A percentile compares a stretch with the other conserved stretches of the same genome.
Conservation (phyloP, 2,888 invertebrate genomes). For the Apamea epomidion region DNA sequence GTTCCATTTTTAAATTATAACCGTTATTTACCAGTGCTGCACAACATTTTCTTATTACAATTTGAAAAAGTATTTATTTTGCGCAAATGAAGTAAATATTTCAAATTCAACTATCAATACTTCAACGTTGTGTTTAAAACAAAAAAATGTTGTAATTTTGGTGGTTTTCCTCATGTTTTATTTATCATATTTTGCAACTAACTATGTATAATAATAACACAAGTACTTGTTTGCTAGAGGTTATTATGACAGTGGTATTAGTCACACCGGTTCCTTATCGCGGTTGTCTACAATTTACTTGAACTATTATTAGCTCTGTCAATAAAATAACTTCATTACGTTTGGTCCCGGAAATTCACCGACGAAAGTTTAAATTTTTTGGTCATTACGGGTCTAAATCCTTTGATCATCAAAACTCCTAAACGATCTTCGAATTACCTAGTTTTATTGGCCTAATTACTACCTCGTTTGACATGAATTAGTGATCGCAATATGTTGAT, state of each 20-base stretch:
- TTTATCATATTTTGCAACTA: background rate
- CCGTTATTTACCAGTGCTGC: background rate
- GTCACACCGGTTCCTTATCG: constrained; percentile 34
- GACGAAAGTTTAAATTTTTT: background rate
- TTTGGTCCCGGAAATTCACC: background rate
- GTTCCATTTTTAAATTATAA: background rate
- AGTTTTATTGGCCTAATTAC: background rate
- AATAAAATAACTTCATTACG: constrained; percentile 23
- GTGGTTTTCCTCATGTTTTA: constrained; percentile 23
- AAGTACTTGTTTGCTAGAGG: constrained; percentile 24
- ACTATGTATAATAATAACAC: background rate
- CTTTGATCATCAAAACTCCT: background rate
- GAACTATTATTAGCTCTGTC: constrained; percentile 12
- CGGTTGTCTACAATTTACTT: constrained; percentile 23
- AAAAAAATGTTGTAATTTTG: background rate
- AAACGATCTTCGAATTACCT: background rate
- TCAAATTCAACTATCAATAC: background rate
- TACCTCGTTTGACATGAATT: background rate
- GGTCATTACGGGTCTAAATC: background rate
- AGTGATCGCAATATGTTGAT: background rate
- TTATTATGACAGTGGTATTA: constrained; percentile 26
- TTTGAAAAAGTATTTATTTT: background rate
- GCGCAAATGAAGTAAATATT: background rate
- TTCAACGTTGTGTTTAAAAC: background rate
- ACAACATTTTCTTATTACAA: background rate